A percentile compares a stretch with the other conserved stretches of the same genome.
phyloP scores from a whole-genome alignment of 2,113 vertebrate genomes.

The Chrysemys picta region DNA sequence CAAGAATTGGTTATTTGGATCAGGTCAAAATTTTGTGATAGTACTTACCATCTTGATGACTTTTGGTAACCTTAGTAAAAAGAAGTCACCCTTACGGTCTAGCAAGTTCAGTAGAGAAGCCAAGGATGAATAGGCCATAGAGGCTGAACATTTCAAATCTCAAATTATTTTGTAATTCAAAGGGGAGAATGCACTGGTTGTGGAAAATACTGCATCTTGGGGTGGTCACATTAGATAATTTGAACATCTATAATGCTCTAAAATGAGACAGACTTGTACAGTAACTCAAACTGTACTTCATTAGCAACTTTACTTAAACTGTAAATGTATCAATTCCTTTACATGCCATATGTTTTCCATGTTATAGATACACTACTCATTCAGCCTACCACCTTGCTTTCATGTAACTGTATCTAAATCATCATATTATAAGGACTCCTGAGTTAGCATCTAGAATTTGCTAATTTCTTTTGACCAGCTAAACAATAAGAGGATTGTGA shows the following conservation, averaged over 20 bases:
- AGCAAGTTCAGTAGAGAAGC: background rate
- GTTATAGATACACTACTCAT: background rate
- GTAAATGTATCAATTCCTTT: background rate
- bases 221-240: background rate
- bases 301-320: background rate
- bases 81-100: background rate
- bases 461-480: constrained; percentile 1
- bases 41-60: background rate
- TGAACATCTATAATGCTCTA: background rate
- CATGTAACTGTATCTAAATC: background rate
- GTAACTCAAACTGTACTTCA: background rate
- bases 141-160: background rate
- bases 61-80: background rate
- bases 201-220: background rate
- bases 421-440: background rate
- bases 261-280: background rate
- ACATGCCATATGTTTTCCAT: fast-evolving
- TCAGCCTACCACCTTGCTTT: background rate
- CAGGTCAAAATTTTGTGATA: background rate
- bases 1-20: background rate
- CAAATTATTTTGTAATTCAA: background rate
- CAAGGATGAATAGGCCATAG: background rate
- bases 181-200: background rate
- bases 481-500: constrained; percentile 47
- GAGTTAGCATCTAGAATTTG: background rate